Percentiles rank a stretch among this genome's conserved stretches.
Evolutionary conservation across 1,140 invertebrate genomes (phyloP).

Genomic region (Orussus abietinus): DNA sequence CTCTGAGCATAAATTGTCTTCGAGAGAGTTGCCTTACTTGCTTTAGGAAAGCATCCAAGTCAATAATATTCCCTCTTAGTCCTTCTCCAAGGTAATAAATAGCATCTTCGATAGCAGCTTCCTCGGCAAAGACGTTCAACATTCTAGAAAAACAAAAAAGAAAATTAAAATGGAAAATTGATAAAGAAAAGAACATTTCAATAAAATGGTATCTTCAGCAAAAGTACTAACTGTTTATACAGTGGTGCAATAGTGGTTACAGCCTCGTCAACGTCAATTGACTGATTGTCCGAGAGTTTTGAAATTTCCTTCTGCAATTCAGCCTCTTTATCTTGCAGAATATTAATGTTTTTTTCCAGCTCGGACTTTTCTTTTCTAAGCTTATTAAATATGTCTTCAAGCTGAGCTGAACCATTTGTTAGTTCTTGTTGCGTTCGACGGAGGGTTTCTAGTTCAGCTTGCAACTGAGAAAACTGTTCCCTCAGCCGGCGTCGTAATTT

Average conservation of each 20-base stretch:
- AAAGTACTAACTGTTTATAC: conserved; percentile 80
- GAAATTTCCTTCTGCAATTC: conserved; percentile 80
- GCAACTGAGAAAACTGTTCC: conserved; percentile 84
- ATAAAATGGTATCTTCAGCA: not conserved
- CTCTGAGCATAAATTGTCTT: conserved; percentile 92
- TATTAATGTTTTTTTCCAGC: conserved; percentile 78
- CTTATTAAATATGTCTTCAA: conserved; percentile 77
- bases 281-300: conserved; percentile 73
- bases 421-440: conserved; percentile 86
- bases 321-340: conserved; percentile 80
- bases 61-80: conserved; percentile 85
- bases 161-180: conserved; percentile 1
- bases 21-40: conserved; percentile 92
- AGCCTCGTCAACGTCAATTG: conserved; percentile 92
- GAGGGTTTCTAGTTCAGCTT: conserved; percentile 89
- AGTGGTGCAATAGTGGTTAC: conserved; percentile 94
- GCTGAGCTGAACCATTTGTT: conserved; percentile 75
- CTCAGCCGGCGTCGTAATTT: conserved; percentile 82
- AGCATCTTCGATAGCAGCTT: conserved; percentile 96
- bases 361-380: conserved; percentile 82
- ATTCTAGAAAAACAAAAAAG: conserved; percentile 59
- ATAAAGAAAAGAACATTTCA: conserved; percentile 1
- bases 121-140: conserved; percentile 93
- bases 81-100: conserved; percentile 99
- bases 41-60: conserved; percentile 94